phyloP scores from a whole-genome alignment of 2,888 invertebrate species.

The Amphipyra berbera region DNA sequence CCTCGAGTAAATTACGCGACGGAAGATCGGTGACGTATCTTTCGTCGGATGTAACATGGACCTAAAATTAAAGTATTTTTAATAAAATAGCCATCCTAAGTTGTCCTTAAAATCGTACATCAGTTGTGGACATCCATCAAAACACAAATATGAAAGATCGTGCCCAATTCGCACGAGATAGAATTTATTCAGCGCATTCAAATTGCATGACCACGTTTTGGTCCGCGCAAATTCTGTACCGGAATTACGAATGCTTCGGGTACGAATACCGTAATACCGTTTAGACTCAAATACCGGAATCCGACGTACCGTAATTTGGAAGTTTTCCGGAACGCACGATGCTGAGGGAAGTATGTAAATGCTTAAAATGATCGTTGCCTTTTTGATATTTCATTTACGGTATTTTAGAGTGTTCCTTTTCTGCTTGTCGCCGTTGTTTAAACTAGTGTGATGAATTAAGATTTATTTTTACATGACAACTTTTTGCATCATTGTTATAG shows the following conservation, averaged over 20 bases:
- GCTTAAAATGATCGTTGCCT: conserved; percentile 44
- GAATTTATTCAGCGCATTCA: conserved; percentile 52
- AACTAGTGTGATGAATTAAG: not conserved
- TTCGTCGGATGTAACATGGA: no score
- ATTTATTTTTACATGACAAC: not conserved
- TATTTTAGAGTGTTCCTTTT: conserved; percentile 26
- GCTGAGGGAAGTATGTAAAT: conserved; percentile 50
- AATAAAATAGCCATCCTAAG: no score
- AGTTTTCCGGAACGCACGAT: conserved; percentile 51
- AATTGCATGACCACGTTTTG: conserved; percentile 50
- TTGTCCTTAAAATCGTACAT: conserved; percentile 1
- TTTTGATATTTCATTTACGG: conserved; percentile 33
- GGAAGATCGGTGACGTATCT: no score
- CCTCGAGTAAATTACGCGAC: no score
- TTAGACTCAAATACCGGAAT: conserved; percentile 55
- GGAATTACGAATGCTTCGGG: conserved; percentile 51
- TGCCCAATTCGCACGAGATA: conserved; percentile 23
- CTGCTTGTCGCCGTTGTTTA: not conserved
- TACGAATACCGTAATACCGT: conserved; percentile 53
- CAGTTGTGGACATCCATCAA: conserved; percentile 12
- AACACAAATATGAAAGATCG: conserved; percentile 30
- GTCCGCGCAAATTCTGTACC: conserved; percentile 45
- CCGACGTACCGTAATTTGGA: conserved; percentile 49
- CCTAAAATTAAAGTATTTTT: no score
- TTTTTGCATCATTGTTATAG: no score